Evolutionary conservation across 2,113 vertebrate genomes (phyloP).

Genomic region (Baryphthengus martii): DNA sequence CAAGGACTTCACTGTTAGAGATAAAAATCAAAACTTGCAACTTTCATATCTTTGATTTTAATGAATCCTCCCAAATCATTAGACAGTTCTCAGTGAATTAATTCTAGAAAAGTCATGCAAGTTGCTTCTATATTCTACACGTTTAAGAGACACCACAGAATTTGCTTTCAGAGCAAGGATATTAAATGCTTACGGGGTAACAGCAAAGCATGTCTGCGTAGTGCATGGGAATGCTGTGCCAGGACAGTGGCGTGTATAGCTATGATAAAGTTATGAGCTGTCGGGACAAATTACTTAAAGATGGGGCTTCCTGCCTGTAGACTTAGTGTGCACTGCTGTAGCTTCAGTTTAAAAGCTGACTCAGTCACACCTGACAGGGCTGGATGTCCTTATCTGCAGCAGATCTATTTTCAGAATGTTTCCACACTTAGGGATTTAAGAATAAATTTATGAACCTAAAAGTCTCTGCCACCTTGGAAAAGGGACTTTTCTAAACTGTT

Average conservation of each 20-base stretch:
- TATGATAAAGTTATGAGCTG: neutral
- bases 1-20: neutral
- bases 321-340: neutral
- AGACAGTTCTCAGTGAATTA: neutral
- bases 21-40: neutral
- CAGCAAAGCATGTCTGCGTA: neutral
- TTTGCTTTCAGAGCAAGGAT: neutral
- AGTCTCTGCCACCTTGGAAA: neutral
- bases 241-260: neutral
- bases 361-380: accelerated
- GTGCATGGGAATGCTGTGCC: neutral
- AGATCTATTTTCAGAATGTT: neutral
- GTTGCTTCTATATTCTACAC: neutral
- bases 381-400: neutral
- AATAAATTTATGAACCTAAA: neutral
- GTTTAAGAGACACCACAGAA: neutral
- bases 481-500: neutral
- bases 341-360: neutral
- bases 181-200: neutral
- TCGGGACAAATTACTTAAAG: neutral
- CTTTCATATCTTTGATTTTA: neutral
- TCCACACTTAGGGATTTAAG: neutral
- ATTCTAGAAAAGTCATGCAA: neutral
- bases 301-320: neutral
- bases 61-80: neutral